phyloP scores from a whole-genome alignment of 2,888 invertebrate genomes.

The Cephus runcator region DNA sequence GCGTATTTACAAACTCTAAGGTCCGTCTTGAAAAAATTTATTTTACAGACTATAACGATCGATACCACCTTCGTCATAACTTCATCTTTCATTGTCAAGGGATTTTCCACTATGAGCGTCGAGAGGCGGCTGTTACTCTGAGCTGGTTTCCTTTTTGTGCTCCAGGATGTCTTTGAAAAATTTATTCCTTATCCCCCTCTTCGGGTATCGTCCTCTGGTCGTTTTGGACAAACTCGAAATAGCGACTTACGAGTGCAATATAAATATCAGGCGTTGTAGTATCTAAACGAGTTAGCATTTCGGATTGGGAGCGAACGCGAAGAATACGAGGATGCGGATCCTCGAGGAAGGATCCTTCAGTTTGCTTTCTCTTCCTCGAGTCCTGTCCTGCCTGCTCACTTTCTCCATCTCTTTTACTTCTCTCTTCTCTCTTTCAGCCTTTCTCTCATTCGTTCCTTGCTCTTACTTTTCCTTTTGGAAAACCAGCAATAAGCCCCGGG shows the following conservation, averaged over 20 bases:
- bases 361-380: conserved; percentile 9
- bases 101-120: neutral
- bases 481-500: conserved; percentile 44
- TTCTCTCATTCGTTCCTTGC: neutral
- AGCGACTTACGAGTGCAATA: conserved; percentile 21
- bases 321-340: neutral
- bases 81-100: neutral
- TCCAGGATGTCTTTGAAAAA: too few relatives aligned
- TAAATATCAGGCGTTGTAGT: conserved; percentile 19
- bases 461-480: neutral
- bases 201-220: too few relatives aligned
- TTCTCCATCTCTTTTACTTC: neutral
- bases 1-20: conserved; percentile 17
- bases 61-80: neutral
- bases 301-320: neutral
- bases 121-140: neutral
- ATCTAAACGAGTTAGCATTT: conserved; percentile 12
- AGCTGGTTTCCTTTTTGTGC: too few relatives aligned
- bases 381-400: neutral
- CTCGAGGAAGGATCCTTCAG: conserved; percentile 6
- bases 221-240: conserved; percentile 9
- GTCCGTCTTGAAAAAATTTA: neutral
- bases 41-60: neutral
- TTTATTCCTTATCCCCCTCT: too few relatives aligned
- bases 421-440: neutral